phyloP scores from a whole-genome alignment of 2,113 vertebrate species.

The Lates calcarifer region DNA sequence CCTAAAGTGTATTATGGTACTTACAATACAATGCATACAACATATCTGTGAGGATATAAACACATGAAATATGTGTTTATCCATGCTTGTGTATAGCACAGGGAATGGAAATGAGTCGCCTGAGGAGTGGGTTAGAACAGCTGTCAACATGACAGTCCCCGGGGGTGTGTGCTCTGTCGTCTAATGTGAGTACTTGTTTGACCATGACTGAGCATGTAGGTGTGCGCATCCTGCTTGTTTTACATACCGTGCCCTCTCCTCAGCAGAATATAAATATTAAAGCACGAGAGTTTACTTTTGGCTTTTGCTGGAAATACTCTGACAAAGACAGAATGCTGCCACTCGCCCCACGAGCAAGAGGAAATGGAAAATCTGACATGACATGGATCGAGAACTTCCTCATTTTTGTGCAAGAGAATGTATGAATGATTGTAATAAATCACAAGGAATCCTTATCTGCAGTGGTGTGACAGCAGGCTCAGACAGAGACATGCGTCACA shows the following conservation, averaged over 20 bases:
- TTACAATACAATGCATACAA: not conserved
- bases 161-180: slow-evolving; percentile 13
- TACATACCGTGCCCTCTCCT: not conserved
- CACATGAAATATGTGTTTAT: not conserved
- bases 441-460: not conserved
- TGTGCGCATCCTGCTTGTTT: slow-evolving; percentile 17
- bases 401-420: not conserved
- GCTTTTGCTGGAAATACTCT: not conserved
- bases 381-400: slow-evolving; percentile 36
- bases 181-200: slow-evolving; percentile 1
- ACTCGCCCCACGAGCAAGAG: slow-evolving; percentile 23
- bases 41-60: not conserved
- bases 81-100: not conserved
- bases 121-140: slow-evolving; percentile 29
- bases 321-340: slow-evolving; percentile 14
- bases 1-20: not conserved
- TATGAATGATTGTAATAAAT: not conserved
- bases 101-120: slow-evolving; percentile 22
- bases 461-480: slow-evolving; percentile 15
- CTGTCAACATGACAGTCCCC: slow-evolving; percentile 33
- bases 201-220: not conserved
- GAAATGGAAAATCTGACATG: slow-evolving; percentile 42
- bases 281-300: not conserved
- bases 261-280: slow-evolving; percentile 31
- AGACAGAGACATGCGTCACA: slow-evolving; percentile 24